Conservation (phyloP, 2,113 vertebrate species). For the Coturnix japonica region DNA sequence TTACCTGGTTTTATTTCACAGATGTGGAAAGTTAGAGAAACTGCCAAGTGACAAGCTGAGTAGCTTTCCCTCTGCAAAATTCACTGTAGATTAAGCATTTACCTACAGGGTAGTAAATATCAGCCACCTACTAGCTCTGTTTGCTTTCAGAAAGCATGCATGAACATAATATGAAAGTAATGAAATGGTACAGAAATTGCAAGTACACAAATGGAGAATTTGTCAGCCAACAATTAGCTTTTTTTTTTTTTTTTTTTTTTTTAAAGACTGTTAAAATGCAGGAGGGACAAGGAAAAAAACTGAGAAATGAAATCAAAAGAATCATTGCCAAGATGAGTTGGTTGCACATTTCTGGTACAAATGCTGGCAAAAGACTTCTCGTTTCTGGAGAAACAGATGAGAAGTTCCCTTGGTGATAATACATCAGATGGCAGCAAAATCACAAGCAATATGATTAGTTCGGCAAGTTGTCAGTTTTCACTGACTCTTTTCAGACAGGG, state of each 20-base stretch:
- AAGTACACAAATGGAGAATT: background rate
- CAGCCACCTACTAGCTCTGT: background rate
- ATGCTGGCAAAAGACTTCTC: background rate
- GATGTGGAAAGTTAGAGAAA: background rate
- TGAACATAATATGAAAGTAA: background rate
- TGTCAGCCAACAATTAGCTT: background rate
- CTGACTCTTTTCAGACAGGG: background rate
- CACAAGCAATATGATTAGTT: conserved; percentile 28
- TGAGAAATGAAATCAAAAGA: background rate
- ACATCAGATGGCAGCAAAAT: conserved; percentile 9
- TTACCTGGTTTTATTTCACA: background rate
- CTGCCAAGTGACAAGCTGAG: background rate
- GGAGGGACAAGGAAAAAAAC: background rate
- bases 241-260: background rate
- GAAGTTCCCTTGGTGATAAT: background rate
- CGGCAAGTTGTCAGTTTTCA: conserved; percentile 44
- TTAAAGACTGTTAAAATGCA: background rate
- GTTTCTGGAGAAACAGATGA: background rate
- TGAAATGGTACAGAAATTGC: background rate
- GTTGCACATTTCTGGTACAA: background rate
- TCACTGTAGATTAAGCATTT: background rate
- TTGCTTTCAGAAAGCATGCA: conserved; percentile 13
- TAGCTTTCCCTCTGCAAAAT: background rate
- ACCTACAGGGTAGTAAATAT: background rate
- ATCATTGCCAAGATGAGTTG: background rate